A percentile compares a stretch with the other conserved stretches of the same genome.
Conservation (phyloP, 2,113 vertebrate genomes). For the Pogona vitticeps region DNA sequence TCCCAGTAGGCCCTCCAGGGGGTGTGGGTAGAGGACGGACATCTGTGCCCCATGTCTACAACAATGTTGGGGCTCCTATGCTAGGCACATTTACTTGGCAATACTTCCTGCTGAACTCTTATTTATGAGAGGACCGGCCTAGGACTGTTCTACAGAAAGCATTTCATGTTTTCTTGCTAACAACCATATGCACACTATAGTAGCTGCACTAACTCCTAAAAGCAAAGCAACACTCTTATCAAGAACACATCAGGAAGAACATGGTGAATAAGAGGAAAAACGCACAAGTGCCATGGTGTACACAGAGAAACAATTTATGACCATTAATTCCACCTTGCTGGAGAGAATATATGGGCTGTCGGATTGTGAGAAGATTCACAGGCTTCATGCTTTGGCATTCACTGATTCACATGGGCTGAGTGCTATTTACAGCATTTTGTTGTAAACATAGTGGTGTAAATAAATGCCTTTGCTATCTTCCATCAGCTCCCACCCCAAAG, state of each 20-base stretch:
- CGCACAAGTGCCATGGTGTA: not conserved
- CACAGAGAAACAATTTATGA: slow-evolving; percentile 22
- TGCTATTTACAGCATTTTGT: slow-evolving; percentile 8
- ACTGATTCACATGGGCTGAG: not conserved
- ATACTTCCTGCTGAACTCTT: not conserved
- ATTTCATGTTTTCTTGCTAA: not conserved
- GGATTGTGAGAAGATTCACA: not conserved
- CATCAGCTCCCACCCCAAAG: not conserved
- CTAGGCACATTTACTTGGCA: not conserved
- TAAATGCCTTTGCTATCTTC: not conserved
- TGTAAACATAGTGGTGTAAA: not conserved
- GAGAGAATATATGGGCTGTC: not conserved
- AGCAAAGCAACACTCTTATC: not conserved
- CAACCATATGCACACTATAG: no score
- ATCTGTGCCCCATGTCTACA: no score
- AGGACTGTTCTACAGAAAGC: not conserved
- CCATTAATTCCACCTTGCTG: slow-evolving; percentile 11
- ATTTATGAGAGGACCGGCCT: not conserved
- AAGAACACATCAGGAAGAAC: not conserved
- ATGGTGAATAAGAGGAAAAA: no score
- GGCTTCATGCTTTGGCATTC: slow-evolving; percentile 1
- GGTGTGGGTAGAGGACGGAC: no score
- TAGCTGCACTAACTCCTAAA: not conserved
- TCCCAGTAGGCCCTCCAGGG: no score
- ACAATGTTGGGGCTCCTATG: no score